Base-by-base conservation (phyloP, 2,888 invertebrate species). In the Keiferia lycopersicella region DNA sequence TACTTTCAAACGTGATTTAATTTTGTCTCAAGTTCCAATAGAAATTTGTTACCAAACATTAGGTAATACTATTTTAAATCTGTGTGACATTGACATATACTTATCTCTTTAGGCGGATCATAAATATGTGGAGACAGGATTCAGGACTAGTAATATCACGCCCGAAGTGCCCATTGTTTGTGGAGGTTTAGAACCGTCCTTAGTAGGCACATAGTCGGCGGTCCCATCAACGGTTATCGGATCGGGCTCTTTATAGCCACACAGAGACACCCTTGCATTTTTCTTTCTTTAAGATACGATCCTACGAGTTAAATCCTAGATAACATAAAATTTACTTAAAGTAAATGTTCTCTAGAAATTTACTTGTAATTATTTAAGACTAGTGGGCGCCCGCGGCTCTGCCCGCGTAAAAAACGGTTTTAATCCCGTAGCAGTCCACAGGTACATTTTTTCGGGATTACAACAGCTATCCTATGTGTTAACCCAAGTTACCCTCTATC, bases 231-330 rank as follows among this genome's bases (percentile, higher is more conserved):
- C 60, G 64, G 51, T 64, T 64, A 64, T 64, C 64, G 51, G 60
- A 60, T 59, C 64, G 64, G 59, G 39, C 39, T 39, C 60, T 64
- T 64, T 64, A 64, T 64, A 60, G 64, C 38, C 26, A 60, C 39
- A 18, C 34, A n/a, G 48, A 51, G 60, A 53, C 39, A 51, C 20
- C 51, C 30, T 11, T 1, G n/a, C n/a, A 30, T 53, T 53, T 26
- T 53, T 53, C 50, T 22, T 50, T 11, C 16, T 16, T 3, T 45
- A 45, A n/a, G 45, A 45, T 45, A 45, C n/a, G 45, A 45, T 45
- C 45, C 45, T n/a, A 16, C 45, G 16, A n/a, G n/a, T 16, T 7
- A 45, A 45, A 45, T 45, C n/a, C 8, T 6, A 45, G n/a, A n/a
- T 6, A 7, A 34, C 8, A 34, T 6, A 26, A 26, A 26, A 26